Base-by-base conservation (phyloP, 2,888 invertebrate genomes). In the Parnassius mnemosyne region DNA sequence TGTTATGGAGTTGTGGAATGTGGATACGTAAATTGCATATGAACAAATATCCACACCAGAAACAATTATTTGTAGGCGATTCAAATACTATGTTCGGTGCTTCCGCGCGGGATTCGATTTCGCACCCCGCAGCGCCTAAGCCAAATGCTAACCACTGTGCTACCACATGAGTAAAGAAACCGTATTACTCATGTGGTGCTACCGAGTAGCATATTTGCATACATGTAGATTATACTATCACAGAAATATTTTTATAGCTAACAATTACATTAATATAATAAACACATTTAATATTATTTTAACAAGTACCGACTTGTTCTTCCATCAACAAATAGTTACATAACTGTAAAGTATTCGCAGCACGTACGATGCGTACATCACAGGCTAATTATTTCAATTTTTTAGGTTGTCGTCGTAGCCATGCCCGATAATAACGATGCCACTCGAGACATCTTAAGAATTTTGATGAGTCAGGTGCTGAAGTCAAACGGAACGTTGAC, bases 311-410 rank as follows among this genome's bases (percentile, higher is more conserved):
- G 53, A 63, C 43, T 49, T 55, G 53, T 59, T 56, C 46, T 58
- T 58, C 59, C 51, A 53, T 57, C 41, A 59, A 57, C 1, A 43
- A 56, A 59, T 65, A 53, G 61, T 71, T 71, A 70, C 68, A 66
- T 70, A 72, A 71, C 61, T 51, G 67, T 69, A 62, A 66, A 61
- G 67, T 69, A 74, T 75, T 73, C 74, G 65, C 64, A 63, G 66
- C 74, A 71, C 73, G 70, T 67, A 65, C 49, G 63, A 60, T 64
- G 72, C 76, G 77, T 85, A 79, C 74, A 83, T 85, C 81, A 83
- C 81, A 71, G 71, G 78, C 74, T 87, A 88, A 86, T 86, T 86
- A 87, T 88, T 87, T 85, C 79, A 84, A 85, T 87, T 86, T 83
- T 82, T 83, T 77, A 78, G 79, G 79, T 84, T 77, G 79, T 77